A percentile compares a stretch with the other conserved stretches of the same genome.
These are phyloP conservation scores for Hippocampus guttulatus DNA, from an alignment of 2,113 vertebrate species.

Conservation along the genomic window DNA sequence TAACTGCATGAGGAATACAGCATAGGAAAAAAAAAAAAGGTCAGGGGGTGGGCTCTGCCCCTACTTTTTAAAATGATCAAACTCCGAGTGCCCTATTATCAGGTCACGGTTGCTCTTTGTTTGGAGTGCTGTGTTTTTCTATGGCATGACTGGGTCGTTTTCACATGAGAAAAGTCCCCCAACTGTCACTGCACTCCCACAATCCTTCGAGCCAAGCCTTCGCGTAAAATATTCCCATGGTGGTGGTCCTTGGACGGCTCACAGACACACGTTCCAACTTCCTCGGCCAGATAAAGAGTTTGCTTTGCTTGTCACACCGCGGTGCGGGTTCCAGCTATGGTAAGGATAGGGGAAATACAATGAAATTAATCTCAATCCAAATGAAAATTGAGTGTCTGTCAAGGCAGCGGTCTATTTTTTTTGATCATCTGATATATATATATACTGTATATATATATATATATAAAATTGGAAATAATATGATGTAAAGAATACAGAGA, in stretches of 20 bases:
- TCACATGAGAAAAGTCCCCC: constrained; percentile 69
- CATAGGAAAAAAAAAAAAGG: constrained; percentile 2
- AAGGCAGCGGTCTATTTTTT: neutral
- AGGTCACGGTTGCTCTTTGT: constrained; percentile 52
- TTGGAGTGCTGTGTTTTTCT: constrained; percentile 55
- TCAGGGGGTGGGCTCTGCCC: neutral
- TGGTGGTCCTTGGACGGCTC: constrained; percentile 61
- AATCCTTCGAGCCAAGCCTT: constrained; percentile 55
- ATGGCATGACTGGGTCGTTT: constrained; percentile 39
- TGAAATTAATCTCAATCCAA: neutral
- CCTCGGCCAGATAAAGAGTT: constrained; percentile 36
- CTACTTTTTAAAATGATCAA: constrained; percentile 43
- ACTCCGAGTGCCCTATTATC: constrained; percentile 44
- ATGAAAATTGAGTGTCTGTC: neutral
- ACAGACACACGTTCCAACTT: constrained; percentile 45
- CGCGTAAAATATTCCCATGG: constrained; percentile 58
- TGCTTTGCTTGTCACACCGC: constrained; percentile 31
- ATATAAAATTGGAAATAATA: too few relatives aligned
- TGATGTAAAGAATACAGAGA: too few relatives aligned
- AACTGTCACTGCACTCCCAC: constrained; percentile 61
- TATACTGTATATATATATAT: too few relatives aligned
- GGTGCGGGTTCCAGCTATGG: constrained; percentile 27
- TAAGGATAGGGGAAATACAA: constrained; percentile 3
- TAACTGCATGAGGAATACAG: constrained; percentile 46
- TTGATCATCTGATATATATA: too few relatives aligned